These are phyloP conservation scores for Mallateleia sp. DNA, from an alignment of 2,888 invertebrate genomes.

Conservation along the genomic window DNA sequence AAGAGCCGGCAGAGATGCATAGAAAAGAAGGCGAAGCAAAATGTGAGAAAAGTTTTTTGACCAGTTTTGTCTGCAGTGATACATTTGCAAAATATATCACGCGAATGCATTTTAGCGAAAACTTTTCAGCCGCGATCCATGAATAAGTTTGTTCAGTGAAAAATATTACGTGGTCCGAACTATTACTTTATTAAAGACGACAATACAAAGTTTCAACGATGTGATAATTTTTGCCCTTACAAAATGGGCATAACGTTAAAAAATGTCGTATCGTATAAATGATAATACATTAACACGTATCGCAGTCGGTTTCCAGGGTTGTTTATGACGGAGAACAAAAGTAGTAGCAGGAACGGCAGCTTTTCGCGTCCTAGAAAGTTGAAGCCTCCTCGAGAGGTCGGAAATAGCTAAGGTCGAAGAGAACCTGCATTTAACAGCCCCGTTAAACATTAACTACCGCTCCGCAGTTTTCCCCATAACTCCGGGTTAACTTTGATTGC, in stretches of 20 bases:
- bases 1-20: slow-evolving; percentile 42
- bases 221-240: not conserved
- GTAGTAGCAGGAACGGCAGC: slow-evolving; percentile 41
- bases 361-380: slow-evolving; percentile 74
- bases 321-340: slow-evolving; percentile 63
- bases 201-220: not conserved
- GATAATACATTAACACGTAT: slow-evolving; percentile 54
- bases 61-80: slow-evolving; percentile 46
- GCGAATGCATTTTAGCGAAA: slow-evolving; percentile 25
- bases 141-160: slow-evolving; percentile 9
- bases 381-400: slow-evolving; percentile 76
- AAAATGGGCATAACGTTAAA: not conserved
- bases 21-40: slow-evolving; percentile 40
- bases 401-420: slow-evolving; percentile 78
- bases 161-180: slow-evolving; percentile 10
- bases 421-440: slow-evolving; percentile 88
- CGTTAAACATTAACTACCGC: slow-evolving; percentile 89
- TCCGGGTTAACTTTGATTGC: slow-evolving; percentile 89
- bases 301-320: slow-evolving; percentile 41
- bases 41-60: slow-evolving; percentile 52
- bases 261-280: slow-evolving; percentile 20
- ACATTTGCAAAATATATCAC: slow-evolving; percentile 25
- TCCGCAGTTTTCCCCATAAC: slow-evolving; percentile 87
- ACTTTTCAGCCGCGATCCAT: slow-evolving; percentile 14
- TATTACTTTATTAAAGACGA: slow-evolving; percentile 31